Evolutionary conservation across 2,888 invertebrate species (phyloP).

Genomic region (Thymelicus sylvestris): DNA sequence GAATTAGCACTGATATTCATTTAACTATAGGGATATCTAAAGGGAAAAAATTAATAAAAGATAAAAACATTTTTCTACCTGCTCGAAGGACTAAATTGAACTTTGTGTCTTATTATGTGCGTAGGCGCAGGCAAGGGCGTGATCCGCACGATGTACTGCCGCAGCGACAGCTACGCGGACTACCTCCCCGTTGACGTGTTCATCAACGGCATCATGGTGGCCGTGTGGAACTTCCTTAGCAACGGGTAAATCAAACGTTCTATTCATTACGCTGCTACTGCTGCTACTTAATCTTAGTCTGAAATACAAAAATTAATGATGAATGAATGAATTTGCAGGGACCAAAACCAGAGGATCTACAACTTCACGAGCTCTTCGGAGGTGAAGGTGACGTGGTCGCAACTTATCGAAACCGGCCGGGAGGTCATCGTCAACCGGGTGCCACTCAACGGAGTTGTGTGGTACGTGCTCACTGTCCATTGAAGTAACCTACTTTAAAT

Average conservation of each 20-base stretch:
- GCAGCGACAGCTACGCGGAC: constrained; percentile 90
- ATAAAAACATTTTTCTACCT: no score
- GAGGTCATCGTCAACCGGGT: constrained; percentile 90
- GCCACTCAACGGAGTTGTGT: constrained; percentile 93
- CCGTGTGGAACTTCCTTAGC: constrained; percentile 87
- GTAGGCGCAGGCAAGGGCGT: constrained; percentile 93
- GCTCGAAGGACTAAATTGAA: background rate
- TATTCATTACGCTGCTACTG: background rate
- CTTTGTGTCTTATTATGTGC: background rate
- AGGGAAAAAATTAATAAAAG: no score
- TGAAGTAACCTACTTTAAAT: no score
- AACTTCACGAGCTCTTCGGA: constrained; percentile 93
- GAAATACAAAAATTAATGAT: no score
- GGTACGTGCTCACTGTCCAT: constrained; percentile 73
- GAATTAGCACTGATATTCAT: no score
- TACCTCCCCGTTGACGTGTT: constrained; percentile 92
- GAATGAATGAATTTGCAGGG: constrained; percentile 58
- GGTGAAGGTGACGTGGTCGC: constrained; percentile 94
- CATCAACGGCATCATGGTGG: constrained; percentile 89
- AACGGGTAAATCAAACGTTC: constrained; percentile 66
- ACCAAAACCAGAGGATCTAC: constrained; percentile 82
- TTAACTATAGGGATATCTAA: no score
- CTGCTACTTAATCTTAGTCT: no score
- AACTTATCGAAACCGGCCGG: constrained; percentile 92
- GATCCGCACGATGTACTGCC: constrained; percentile 94